Base-by-base conservation (phyloP, 2,113 vertebrate species). In the Bambusicola thoracicus region DNA sequence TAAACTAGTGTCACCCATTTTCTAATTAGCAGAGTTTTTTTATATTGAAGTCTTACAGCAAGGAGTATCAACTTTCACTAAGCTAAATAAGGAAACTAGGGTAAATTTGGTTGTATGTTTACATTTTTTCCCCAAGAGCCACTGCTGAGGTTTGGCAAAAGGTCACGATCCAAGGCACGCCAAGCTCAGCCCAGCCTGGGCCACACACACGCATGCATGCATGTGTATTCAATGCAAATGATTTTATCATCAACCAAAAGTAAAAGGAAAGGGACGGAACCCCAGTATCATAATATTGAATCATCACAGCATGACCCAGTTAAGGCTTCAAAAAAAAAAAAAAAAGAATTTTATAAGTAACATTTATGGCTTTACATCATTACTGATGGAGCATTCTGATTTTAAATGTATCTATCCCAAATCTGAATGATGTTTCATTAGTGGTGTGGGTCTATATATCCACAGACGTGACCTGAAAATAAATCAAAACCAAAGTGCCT, bases 91-190 rank as follows among this genome's bases (percentile, higher is more conserved):
- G 89, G 93, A 87, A 96, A 87, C 48, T 65, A 92, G 78, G 62
- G 51, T 58, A 95, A 92, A 89, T 92, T 92, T 89, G 85, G 93
- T 95, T 90, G 30, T 58, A 78, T 95, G 90, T 96, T 96, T 96
- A 94, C 92, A 92, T 90, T 84, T 93, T 90, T 92, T 85, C 59
- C 72, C 44, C 68, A 85, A 85, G 91, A 95, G 68, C 70, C 70
- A 75, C 55, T 84, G 90, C 91, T 97, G 96, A 96, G 96, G 94
- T 92, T 96, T 96, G 95, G 96, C 95, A 97, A 94, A 90, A 96
- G 90, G 83, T 91, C 56, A 62, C 15, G 66, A 94, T 96, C 76
- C 46, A 56, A 93, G 78, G 58, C 69, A 66, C 29, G 69, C 90
- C 90, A 85, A 95, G 36, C 6, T 93, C 68, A 95, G 44, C 78